Base-by-base conservation (phyloP, 2,113 vertebrate genomes). In the Carollia perspicillata region DNA sequence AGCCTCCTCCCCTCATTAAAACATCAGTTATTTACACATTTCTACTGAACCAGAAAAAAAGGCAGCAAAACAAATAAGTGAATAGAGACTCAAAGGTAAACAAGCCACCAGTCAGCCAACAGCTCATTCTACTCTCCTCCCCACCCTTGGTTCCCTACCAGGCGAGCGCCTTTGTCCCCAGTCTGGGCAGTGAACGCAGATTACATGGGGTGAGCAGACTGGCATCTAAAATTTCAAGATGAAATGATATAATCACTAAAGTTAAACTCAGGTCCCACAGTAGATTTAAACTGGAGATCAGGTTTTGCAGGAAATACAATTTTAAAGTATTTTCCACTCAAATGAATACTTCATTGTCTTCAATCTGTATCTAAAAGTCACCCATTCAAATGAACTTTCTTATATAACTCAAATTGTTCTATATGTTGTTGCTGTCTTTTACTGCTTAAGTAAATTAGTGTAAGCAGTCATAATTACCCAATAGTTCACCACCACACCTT, bases 251-350 rank as follows among this genome's bases (percentile, higher is more conserved):
- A 85, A 63, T 88, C 63, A 92, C 14, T 81, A 84, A 86, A 69
- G 66, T 86, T 89, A 79, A 95, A 92, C 23, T 16, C 37, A 90
- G 58, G 51, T 69, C 58, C n/a, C 20, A 53, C 79, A 88, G 51
- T 60, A 93, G 9, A 72, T 92, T 97, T 96, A 90, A 75, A 88
- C 6, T 83, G 1, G 88, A 89, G 63, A 55, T 92, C 33, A 94
- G 84, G 22, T 87, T 89, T 69, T 66, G 8, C 18, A 88, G 77
- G 16, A 84, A 96, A 96, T 92, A 68, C 95, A 69, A 84, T 77
- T 89, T 95, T 75, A 42, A 90, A 53, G 23, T 68, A 91, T 85
- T 84, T 94, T 95, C 53, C 85, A 78, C 20, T 91, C 20, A 88
- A 93, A 81, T 8, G 23, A 83, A 78, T 68, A 85, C 49, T 72